Conservation (phyloP, 2,888 invertebrate species). For the Abrostola triplasia region DNA sequence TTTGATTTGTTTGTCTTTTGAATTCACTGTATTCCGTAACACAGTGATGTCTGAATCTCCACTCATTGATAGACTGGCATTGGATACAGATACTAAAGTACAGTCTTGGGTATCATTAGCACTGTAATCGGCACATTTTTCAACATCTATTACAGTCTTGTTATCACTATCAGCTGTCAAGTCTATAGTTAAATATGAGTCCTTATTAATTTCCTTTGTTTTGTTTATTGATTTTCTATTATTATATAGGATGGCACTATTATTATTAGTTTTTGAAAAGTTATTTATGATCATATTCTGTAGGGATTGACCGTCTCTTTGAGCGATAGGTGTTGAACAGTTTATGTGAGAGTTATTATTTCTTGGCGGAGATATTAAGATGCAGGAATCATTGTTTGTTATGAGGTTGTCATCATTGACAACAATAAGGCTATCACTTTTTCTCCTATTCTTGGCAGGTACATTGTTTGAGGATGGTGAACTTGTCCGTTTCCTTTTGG, state of each 20-base stretch:
- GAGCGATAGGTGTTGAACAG: constrained; percentile 71
- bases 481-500: constrained; percentile 44
- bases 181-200: constrained; percentile 79
- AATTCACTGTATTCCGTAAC: constrained; percentile 52
- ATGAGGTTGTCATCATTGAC: constrained; percentile 64
- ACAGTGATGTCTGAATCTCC: constrained; percentile 80
- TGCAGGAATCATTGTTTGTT: constrained; percentile 35
- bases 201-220: constrained; percentile 71
- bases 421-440: constrained; percentile 47
- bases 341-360: constrained; percentile 51
- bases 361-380: constrained; percentile 52
- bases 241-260: constrained; percentile 43
- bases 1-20: constrained; percentile 56
- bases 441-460: constrained; percentile 31
- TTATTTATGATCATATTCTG: constrained; percentile 46
- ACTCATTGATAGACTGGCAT: constrained; percentile 67
- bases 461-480: neutral
- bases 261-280: constrained; percentile 47
- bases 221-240: constrained; percentile 58
- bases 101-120: constrained; percentile 64
- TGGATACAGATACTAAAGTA: constrained; percentile 63
- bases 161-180: constrained; percentile 66
- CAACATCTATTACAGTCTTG: constrained; percentile 65
- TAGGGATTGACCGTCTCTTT: constrained; percentile 29
- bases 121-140: constrained; percentile 34